Evolutionary conservation across 2,113 vertebrate genomes (phyloP).

Genomic region (Cairina moschata): DNA sequence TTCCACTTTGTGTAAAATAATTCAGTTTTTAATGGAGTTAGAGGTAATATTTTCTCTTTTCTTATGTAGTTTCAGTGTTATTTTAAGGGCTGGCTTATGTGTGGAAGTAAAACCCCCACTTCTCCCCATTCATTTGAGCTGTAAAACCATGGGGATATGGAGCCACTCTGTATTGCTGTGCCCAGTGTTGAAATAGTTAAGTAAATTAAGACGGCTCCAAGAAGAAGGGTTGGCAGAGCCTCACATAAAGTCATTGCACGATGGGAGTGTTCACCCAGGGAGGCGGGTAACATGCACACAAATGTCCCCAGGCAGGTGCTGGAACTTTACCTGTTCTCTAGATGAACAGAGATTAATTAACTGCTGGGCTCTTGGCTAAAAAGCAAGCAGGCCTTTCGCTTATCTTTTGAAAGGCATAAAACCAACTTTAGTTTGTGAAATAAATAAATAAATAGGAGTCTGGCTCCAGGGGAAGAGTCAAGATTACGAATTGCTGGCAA

Average conservation of each 20-base stretch:
- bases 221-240: neutral
- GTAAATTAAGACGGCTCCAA: neutral
- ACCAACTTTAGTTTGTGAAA: neutral
- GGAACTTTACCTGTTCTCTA: neutral
- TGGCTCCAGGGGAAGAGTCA: neutral
- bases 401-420: neutral
- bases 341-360: neutral
- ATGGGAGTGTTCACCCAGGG: neutral
- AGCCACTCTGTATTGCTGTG: neutral
- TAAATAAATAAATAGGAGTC: neutral
- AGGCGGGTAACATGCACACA: neutral
- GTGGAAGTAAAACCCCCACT: neutral
- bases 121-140: neutral
- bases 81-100: neutral
- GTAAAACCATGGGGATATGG: neutral
- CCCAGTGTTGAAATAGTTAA: neutral
- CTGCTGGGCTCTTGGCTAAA: neutral
- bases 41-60: neutral
- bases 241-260: neutral
- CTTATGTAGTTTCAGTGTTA: neutral
- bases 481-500: neutral
- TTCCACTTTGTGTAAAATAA: neutral
- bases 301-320: neutral
- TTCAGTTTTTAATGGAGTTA: neutral
- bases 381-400: neutral